These are phyloP conservation scores for Lamprotornis superbus DNA, from an alignment of 2,113 vertebrate species.

Conservation along the genomic window DNA sequence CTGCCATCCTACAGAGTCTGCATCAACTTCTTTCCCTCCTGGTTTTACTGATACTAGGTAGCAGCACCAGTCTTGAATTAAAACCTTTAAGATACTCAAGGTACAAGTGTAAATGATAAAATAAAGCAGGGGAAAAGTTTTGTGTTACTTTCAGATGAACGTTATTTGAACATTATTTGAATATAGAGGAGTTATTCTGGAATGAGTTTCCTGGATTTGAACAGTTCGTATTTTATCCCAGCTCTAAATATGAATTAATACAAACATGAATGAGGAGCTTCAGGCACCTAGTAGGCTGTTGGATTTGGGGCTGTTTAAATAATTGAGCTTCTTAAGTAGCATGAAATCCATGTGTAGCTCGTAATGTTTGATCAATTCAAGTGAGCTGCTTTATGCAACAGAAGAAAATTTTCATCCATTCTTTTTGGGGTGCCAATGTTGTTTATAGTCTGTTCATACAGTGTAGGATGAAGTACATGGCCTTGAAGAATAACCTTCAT, in stretches of 20 bases:
- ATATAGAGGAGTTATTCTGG: background rate
- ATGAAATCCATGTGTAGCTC: background rate
- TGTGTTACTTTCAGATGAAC: background rate
- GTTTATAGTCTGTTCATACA: background rate
- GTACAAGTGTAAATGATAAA: background rate
- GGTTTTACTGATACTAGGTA: background rate
- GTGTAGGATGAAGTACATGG: background rate
- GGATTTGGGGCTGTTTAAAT: background rate
- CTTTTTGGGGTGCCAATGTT: background rate
- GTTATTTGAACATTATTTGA: background rate
- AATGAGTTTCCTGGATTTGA: background rate
- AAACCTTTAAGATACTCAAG: background rate
- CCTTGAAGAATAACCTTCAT: conserved; percentile 6
- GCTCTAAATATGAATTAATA: background rate
- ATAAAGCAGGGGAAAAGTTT: background rate
- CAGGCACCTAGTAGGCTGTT: background rate
- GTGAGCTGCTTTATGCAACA: background rate
- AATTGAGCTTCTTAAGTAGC: background rate
- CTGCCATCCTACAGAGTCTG: background rate
- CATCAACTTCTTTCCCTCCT: background rate
- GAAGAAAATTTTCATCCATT: background rate
- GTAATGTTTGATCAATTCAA: background rate
- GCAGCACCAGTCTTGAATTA: background rate
- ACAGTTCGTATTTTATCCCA: background rate
- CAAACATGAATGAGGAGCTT: background rate